Base-by-base conservation (phyloP, 2,888 invertebrate species). In the Eilema depressum region DNA sequence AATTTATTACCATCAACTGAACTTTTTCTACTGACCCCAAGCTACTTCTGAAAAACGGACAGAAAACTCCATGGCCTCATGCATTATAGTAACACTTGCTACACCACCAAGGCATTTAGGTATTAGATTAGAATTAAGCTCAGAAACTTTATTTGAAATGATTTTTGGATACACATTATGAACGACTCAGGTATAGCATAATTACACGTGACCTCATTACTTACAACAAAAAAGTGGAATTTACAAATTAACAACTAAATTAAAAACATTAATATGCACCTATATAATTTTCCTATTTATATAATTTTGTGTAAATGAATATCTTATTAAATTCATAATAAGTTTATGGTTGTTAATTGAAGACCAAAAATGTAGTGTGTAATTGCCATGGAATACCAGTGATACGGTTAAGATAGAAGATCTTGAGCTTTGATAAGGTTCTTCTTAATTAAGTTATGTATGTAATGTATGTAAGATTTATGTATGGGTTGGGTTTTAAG, bases 311-410 rank as follows among this genome's bases (percentile, higher is more conserved):
- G 74, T 79, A 78, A 75, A 79, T 84, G 64, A 71, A 70, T 37
- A 71, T 69, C 33, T 65, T 66, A 72, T 73, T 75, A 76, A 76
- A 75, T 71, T 75, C 70, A 47, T 66, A 59, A 23, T 26, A 64
- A 53, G 26, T 61, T 63, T 75, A 33, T 73, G 57, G 30, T 66
- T 37, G 33, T 70, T 75, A 66, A 70, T 73, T 68, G 60, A 69
- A 79, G 47, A 74, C 60, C 59, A 61, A 66, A 72, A 74, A 80
- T 80, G 69, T 68, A 69, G 77, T 72, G 78, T 77, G 74, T 86
- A 86, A 86, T 86, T 85, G 76, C 83, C 83, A 82, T 81, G 79
- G 80, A 83, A 85, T 86, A 83, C 73, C 81, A 78, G 47, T 76
- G 77, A 76, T 77, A 80, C 63, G 68, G 76, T 70, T 75, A 66